Base-by-base conservation (phyloP, 1,140 invertebrate species). In the Sycophila sp. region DNA sequence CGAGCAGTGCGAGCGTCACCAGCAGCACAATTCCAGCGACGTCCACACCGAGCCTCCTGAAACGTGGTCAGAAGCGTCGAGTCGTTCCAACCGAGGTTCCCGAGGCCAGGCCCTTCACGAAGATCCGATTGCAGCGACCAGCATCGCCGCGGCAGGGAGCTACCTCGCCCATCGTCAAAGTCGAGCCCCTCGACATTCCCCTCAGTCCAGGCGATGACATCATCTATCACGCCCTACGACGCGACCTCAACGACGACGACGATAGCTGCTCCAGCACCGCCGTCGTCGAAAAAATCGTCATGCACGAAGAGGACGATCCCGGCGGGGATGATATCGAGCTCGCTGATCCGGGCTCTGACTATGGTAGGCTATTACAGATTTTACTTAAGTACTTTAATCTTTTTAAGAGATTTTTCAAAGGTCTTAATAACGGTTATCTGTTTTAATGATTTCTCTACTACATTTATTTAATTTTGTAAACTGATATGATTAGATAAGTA, bases 131-230 rank as follows among this genome's bases (percentile, higher is more conserved):
- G 22, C 83, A 85, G 53, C 78, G 75, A 19, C 81, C 82, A 0
- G 53, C 49, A 2, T 78, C 81, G 1, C 80, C 84, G 0, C 66
- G 1, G 55, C 80, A 77, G 32, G 11, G 72, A 73, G 34, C 11
- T 55, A 51, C 19, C 17, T 51, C 32, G 1, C 24, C 69, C 0
- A 51, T 55, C 0, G 81, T 86, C 1, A 85, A 86, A 60, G 45
- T 81, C 6, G 84, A 85, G 55, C 84, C 85, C 1, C 66, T 84
- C 15, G 84, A 86, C 30, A 81, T 85, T 47, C 83, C 84, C 10
- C 66, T 85, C 2, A 85, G 84, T 72, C 84, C 84, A 0, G 81
- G 78, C 0, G 79, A 81, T 13, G n/a, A 81, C 81, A 24, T 72
- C 77, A 15, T 56, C 11, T 56, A 47, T 32, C 60, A 64, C 4